Base-by-base conservation (phyloP, 2,888 invertebrate genomes). In the Bimastos eiseni region DNA sequence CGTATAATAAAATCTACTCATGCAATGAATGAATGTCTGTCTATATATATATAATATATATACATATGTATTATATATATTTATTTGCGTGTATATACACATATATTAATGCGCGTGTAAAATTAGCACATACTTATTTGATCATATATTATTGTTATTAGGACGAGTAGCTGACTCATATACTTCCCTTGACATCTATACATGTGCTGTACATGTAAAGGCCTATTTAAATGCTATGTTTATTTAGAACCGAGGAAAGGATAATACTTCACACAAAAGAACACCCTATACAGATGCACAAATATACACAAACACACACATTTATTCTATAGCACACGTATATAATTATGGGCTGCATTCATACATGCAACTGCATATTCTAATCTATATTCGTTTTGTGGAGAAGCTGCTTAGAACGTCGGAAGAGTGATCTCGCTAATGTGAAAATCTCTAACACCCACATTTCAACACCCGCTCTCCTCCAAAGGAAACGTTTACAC, bases 401-500 rank as follows among this genome's bases (percentile, higher is more conserved):
- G 70, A 70, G n/a, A 70, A 70, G 70, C 30, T 70, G 70, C 1
- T 70, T 4, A 70, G 30, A 70, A n/a, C 70, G 70, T 70, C 70
- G 17, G n/a, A 70, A n/a, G n/a, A 70, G 30, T 70, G 70, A 70
- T n/a, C 70, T 70, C 70, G 70, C n/a, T 70, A 70, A n/a, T 70
- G 70, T 70, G 30, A 70, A 70, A 70, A 70, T 70, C 70, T 70
- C n/a, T 2, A 70, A 30, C 70, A n/a, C 70, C 70, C n/a, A 70
- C 70, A 70, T 70, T 70, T 70, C 70, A 70, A n/a, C 70, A n/a
- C n/a, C 17, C 30, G 70, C n/a, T 70, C 70, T 55, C 55, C n/a
- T 70, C 70, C 70, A 30, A 70, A 70, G 70, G n/a, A 70, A 70
- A 70, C 70, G 70, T 70, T n/a, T 70, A 70, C n/a, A 70, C 70